Evolutionary conservation across 2,888 invertebrate genomes (phyloP).

Genomic region (Hanleya hanleyi): DNA sequence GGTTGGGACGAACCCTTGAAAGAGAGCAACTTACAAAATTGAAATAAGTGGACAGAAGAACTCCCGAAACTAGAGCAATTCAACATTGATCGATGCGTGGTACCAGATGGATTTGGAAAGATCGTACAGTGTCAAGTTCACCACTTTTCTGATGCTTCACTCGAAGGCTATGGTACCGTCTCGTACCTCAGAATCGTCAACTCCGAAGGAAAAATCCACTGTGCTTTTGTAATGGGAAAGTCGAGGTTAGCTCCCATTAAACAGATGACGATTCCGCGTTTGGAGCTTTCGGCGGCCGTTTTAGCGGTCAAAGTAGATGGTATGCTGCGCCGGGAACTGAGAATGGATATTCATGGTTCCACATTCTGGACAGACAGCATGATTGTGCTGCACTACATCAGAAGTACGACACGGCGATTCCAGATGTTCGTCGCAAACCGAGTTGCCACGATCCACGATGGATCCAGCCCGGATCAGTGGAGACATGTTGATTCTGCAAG

Average conservation of each 20-base stretch:
- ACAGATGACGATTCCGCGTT: constrained; percentile 13
- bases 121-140: neutral
- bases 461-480: no score
- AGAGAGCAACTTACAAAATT: neutral
- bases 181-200: neutral
- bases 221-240: neutral
- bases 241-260: constrained; percentile 13
- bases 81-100: neutral
- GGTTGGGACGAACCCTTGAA: neutral
- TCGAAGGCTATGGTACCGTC: neutral
- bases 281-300: constrained; percentile 15
- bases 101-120: neutral
- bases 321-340: neutral
- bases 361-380: constrained; percentile 30
- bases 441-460: no score
- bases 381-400: constrained; percentile 13
- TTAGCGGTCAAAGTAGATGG: neutral
- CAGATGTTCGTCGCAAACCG: no score
- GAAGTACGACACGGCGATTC: no score
- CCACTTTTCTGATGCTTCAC: neutral
- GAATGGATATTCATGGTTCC: neutral
- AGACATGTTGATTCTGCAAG: no score
- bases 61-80: neutral
- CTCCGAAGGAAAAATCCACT: neutral
- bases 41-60: neutral